Conservation (phyloP, 2,888 invertebrate species). For the Scotopteryx bipunctaria region DNA sequence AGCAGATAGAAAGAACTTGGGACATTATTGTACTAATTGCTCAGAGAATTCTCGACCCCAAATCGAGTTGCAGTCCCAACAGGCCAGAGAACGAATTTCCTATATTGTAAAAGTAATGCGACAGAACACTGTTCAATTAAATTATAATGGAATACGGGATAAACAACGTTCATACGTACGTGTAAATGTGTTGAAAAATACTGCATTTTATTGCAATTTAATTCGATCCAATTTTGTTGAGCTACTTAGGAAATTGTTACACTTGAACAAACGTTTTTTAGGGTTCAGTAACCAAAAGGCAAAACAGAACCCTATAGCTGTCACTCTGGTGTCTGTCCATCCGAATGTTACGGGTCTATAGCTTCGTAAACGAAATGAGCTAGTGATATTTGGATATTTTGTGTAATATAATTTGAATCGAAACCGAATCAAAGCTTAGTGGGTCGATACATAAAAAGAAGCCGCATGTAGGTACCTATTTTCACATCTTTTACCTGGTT, state of each 20-base stretch:
- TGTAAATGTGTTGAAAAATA: conserved; percentile 8
- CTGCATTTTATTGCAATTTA: neutral
- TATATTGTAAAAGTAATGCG: conserved; percentile 27
- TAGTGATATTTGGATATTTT: no score
- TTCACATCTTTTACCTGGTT: no score
- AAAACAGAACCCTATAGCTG: no score
- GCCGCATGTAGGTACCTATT: no score
- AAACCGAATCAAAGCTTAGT: no score
- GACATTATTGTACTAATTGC: conserved; percentile 27
- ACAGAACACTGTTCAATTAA: conserved; percentile 16
- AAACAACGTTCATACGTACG: no score
- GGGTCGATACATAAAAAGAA: no score
- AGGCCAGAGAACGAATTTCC: conserved; percentile 17
- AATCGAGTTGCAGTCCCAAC: conserved; percentile 28
- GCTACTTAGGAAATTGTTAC: neutral
- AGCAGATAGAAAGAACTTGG: conserved; percentile 19
- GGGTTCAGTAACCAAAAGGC: no score
- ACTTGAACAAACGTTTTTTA: neutral
- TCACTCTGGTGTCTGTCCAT: no score
- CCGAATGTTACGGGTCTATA: no score
- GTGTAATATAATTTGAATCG: no score
- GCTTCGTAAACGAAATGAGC: no score
- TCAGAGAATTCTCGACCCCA: conserved; percentile 28
- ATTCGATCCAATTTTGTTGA: neutral
- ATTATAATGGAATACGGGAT: conserved; percentile 16